A percentile compares a stretch with the other conserved stretches of the same genome.
Conservation (phyloP, 2,113 vertebrate genomes). For the Empidonax traillii region DNA sequence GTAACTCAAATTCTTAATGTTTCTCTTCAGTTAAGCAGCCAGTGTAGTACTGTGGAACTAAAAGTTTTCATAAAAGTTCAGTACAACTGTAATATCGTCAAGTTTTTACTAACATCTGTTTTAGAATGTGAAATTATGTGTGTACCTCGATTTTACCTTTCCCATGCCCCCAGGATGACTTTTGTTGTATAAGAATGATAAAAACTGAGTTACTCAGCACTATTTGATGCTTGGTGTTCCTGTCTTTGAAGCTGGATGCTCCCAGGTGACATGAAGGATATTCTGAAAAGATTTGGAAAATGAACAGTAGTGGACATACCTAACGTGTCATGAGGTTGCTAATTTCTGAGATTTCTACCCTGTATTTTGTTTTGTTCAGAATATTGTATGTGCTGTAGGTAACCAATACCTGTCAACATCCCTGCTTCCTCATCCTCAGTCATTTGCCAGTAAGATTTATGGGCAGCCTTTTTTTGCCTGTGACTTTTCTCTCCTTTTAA, state of each 20-base stretch:
- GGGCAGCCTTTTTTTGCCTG: not conserved
- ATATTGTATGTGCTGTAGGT: not conserved
- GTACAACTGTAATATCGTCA: not conserved
- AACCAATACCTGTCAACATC: not conserved
- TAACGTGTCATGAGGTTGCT: not conserved
- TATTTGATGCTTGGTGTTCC: not conserved
- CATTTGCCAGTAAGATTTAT: not conserved
- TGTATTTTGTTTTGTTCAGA: not conserved
- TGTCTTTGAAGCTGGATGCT: not conserved
- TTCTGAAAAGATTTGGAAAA: not conserved
- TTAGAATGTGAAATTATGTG: not conserved
- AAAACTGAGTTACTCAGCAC: not conserved
- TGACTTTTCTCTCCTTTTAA: not conserved
- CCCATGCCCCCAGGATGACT: accelerated
- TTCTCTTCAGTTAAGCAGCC: not conserved
- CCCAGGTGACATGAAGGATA: not conserved
- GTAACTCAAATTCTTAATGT: constrained; percentile 64
- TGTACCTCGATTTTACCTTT: not conserved
- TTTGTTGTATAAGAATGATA: not conserved
- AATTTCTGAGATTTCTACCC: not conserved
- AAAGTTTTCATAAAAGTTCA: not conserved
- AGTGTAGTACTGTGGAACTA: not conserved
- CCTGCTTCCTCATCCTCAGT: not conserved
- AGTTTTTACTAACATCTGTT: not conserved
- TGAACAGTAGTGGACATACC: not conserved